Evolutionary conservation across 2,797 vertebrate genomes (phyloP).

Genomic region (Gallinago stenura): DNA sequence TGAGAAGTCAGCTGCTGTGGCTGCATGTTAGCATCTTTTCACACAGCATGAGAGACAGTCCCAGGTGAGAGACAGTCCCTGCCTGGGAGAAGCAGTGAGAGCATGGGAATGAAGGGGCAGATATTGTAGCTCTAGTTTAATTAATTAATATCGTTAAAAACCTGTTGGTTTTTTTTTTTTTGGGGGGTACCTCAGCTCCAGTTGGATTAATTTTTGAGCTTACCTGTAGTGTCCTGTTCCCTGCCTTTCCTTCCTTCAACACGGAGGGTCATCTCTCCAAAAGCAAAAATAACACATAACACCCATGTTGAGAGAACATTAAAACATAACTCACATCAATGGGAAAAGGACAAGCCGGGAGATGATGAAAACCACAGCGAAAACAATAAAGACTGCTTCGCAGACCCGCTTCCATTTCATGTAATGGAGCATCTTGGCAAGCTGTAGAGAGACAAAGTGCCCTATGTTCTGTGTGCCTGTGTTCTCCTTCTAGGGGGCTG

Average conservation of each 20-base stretch:
- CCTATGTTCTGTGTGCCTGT: background rate
- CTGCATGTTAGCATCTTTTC: background rate
- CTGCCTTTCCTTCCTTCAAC: background rate
- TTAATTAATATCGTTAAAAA: background rate
- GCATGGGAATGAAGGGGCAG: background rate
- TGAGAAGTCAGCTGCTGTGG: background rate
- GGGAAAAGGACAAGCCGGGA: background rate
- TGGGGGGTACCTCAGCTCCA: background rate
- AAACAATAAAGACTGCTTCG: background rate
- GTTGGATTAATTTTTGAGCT: background rate
- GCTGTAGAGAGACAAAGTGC: background rate
- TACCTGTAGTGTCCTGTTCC: background rate
- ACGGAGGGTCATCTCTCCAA: background rate
- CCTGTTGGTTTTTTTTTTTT: rapidly evolving
- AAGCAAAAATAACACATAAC: background rate
- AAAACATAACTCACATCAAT: background rate
- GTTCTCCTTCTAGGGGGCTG: background rate
- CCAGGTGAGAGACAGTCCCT: background rate
- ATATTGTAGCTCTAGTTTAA: background rate
- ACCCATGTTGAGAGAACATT: background rate
- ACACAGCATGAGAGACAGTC: background rate
- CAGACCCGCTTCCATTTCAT: background rate
- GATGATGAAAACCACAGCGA: background rate
- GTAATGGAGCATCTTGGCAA: conserved; percentile 3
- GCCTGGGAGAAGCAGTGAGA: background rate